Base-by-base conservation (phyloP, 1,140 invertebrate species). In the Dicyema japonicum region DNA sequence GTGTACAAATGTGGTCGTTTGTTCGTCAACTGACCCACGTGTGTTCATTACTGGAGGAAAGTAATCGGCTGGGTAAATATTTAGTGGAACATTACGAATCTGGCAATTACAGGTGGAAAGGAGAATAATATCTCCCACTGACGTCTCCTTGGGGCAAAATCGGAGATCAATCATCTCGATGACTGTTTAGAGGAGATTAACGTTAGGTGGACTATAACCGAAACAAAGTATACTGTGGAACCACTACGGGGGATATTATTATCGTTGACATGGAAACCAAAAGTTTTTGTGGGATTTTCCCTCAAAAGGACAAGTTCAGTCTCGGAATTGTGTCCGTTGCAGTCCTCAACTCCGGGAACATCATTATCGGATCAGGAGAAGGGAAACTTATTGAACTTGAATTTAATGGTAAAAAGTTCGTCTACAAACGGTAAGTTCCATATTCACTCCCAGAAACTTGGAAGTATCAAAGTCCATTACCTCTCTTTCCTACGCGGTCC, bases 171-270 rank as follows among this genome's bases (percentile, higher is more conserved):
- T 57, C 11, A 42, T 37, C 24, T 50, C 46, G 24, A 41, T 56
- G 29, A 34, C 42, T 37, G 47, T 55, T n/a, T n/a, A n/a, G n/a
- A n/a, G n/a, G n/a, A n/a, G n/a, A n/a, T n/a, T n/a, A n/a, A n/a
- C n/a, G n/a, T n/a, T n/a, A n/a, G n/a, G n/a, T n/a, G n/a, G n/a
- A n/a, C n/a, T n/a, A n/a, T n/a, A n/a, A n/a, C n/a, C n/a, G n/a
- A 33, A 33, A 30, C n/a, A n/a, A n/a, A n/a, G n/a, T 66, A 15
- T 74, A 66, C 40, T 69, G 72, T 39, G 74, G 74, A 8, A 80
- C 72, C 12, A 63, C 64, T 38, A 71, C 66, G 11, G 67, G 64
- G 2, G 64, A 67, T 38, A 56, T 67, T 6, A 40, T 64, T 15
- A 35, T 33, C 19, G 36, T 53, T 15, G 58, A 52, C 30, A 42